Evolutionary conservation across 2,888 invertebrate genomes (phyloP).

Genomic region (Caenorhabditis sinica): DNA sequence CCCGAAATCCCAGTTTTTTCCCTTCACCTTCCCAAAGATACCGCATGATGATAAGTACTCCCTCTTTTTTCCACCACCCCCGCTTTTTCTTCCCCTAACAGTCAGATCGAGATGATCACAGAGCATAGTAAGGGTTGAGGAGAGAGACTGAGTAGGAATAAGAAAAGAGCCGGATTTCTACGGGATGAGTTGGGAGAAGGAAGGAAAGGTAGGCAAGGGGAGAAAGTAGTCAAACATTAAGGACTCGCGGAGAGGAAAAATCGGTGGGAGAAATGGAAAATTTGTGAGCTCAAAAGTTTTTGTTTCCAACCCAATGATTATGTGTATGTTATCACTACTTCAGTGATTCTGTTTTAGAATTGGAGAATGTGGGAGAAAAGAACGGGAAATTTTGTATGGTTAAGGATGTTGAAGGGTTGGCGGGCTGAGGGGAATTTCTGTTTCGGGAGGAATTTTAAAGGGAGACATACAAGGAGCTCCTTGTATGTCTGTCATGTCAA

Average conservation of each 20-base stretch:
- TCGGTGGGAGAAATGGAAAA: too few species aligned
- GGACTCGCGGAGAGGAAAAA: neutral
- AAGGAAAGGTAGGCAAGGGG: too few species aligned
- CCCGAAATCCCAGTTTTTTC: neutral
- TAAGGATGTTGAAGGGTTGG: too few species aligned
- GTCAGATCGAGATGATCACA: conserved; percentile 36
- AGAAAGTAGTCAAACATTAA: conserved; percentile 44
- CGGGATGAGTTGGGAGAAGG: neutral
- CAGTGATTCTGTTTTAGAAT: neutral
- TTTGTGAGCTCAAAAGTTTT: neutral
- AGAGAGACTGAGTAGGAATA: neutral
- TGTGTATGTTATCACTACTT: neutral
- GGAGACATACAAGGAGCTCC: too few species aligned
- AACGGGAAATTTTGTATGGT: too few species aligned
- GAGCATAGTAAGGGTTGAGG: conserved; percentile 1
- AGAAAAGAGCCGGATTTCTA: conserved; percentile 39
- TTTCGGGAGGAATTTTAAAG: too few species aligned
- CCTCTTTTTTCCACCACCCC: neutral
- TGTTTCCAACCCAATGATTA: conserved; percentile 11
- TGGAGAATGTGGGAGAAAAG: too few species aligned
- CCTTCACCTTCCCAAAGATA: neutral
- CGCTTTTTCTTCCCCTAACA: neutral
- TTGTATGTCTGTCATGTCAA: too few species aligned
- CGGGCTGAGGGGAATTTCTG: too few species aligned
- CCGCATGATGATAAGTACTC: conserved; percentile 39